phyloP scores from a whole-genome alignment of 1,140 invertebrate genomes.

The Trichonephila clavipes region DNA sequence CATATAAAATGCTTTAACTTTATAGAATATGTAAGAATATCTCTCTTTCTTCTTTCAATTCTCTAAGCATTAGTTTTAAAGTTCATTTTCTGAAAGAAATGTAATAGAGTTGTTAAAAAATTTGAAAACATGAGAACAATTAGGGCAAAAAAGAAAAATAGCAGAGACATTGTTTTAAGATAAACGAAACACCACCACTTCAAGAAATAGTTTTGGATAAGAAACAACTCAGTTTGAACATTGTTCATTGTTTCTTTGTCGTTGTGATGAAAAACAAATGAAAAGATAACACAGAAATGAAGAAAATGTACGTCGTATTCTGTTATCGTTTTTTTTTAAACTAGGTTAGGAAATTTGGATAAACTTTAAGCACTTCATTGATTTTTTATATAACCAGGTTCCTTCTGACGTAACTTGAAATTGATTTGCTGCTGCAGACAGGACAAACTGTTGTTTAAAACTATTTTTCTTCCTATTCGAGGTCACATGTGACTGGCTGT shows the following conservation, averaged over 20 bases:
- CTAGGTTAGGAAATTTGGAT: neutral
- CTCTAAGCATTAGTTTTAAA: no score
- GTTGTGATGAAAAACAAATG: neutral
- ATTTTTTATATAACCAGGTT: constrained; percentile 1
- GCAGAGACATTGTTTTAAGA: no score
- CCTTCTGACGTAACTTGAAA: constrained; percentile 21
- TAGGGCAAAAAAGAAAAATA: no score
- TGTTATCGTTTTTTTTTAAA: neutral
- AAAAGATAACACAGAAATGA: neutral
- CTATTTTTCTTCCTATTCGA: neutral
- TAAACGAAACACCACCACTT: neutral
- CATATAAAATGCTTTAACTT: no score
- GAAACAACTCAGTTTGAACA: neutral
- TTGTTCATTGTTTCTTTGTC: neutral
- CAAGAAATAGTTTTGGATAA: neutral
- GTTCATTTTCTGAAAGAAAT: no score
- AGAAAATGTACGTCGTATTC: neutral
- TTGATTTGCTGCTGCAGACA: constrained; percentile 5
- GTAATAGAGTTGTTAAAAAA: no score
- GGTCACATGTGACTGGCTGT: neutral
- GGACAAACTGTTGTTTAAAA: neutral
- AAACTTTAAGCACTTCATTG: neutral
- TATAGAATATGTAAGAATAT: no score
- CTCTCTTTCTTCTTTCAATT: no score
- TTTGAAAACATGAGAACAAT: no score